Base-by-base conservation (phyloP, 2,797 vertebrate species). In the Chanos chanos region DNA sequence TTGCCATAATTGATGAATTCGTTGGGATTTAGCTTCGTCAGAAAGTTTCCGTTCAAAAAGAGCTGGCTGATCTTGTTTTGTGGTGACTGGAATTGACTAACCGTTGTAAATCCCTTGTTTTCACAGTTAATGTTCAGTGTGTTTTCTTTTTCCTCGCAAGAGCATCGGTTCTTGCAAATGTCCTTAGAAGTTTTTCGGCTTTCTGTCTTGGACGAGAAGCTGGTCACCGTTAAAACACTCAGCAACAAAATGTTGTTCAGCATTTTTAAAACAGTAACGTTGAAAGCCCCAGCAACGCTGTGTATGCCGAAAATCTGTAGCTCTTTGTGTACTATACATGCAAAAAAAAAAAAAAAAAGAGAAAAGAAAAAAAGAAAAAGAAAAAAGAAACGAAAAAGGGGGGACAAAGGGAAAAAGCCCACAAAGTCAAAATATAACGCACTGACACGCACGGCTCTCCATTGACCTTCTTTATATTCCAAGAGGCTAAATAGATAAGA, bases 131-230 rank as follows among this genome's bases (percentile, higher is more conserved):
- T 96, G 82, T 94, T 97, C 61, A 99, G 82, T 1, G 96, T 84
- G 62, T 92, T 98, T 82, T 98, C 96, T 66, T 94, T 93, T 75
- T 99, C 96, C 77, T 99, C 96, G 1, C 96, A 99, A 77, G 85
- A 81, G 78, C 96, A 99, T 70, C 94, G 94, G 77, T 84, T 91
- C 86, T 92, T 95, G 90, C 96, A 99, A 87, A 98, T 94, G 82
- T 98, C 96, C 94, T 94, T 95, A 84, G 94, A 92, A 90, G 92
- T 94, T 93, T 95, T 98, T 80, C 94, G 94, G 89, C 92, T 95
- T 81, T 95, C 90, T 48, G 90, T 91, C 87, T 84, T 87, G 47
- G 90, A 89, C 18, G 86, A 73, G 85, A 96, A 89, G 86, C 93
- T 93, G 77, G 91, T 91, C 89, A 92, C 90, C 77, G 91, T 92